Percentiles rank a stretch among this genome's conserved stretches.
Evolutionary conservation across 2,888 invertebrate genomes (phyloP).

Genomic region (Siphlonurus alternatus): DNA sequence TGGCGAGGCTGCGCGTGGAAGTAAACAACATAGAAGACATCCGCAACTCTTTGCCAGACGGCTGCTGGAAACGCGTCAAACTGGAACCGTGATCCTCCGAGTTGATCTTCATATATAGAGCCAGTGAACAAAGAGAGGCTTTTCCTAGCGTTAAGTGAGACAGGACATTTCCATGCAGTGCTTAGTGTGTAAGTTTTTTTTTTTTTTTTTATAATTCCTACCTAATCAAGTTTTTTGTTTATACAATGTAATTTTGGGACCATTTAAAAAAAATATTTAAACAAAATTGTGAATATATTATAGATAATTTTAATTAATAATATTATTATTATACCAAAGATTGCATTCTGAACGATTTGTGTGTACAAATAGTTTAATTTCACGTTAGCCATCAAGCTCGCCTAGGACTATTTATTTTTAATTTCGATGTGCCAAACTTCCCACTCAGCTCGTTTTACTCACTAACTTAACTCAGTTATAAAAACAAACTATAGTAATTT

Average conservation of each 20-base stretch:
- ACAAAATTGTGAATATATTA: neutral
- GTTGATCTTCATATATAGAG: neutral
- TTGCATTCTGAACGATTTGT: neutral
- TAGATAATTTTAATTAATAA: neutral
- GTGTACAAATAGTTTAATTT: too few species aligned
- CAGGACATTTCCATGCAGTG: neutral
- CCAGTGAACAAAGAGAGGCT: neutral
- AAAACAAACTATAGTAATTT: too few species aligned
- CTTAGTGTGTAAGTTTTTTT: neutral
- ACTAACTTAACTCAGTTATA: neutral
- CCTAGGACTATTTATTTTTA: neutral
- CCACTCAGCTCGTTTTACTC: neutral
- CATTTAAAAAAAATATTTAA: neutral
- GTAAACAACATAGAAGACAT: conserved; percentile 73
- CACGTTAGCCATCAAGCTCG: neutral
- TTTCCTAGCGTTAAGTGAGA: neutral
- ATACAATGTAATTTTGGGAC: neutral
- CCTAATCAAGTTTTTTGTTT: neutral
- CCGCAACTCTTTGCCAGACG: conserved; percentile 55
- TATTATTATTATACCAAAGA: neutral
- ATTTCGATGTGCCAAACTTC: neutral
- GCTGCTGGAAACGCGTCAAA: conserved; percentile 61
- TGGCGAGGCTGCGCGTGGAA: conserved; percentile 48
- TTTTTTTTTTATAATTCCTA: neutral
- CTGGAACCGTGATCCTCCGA: conserved; percentile 42